Base-by-base conservation (phyloP, 2,888 invertebrate species). In the Rutpela maculata region DNA sequence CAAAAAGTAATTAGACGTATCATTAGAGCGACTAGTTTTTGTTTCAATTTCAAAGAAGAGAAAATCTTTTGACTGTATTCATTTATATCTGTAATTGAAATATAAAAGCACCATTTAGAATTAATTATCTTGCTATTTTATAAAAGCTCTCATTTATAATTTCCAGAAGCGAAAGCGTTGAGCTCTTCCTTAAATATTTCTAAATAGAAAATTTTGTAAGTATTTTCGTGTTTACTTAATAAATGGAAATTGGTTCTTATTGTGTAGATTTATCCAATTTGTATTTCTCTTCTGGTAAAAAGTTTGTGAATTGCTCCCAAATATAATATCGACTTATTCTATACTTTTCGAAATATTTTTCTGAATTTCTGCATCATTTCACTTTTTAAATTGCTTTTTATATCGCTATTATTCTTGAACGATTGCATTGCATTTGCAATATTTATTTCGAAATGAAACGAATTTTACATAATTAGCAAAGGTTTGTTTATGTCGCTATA, bases 51-150 rank as follows among this genome's bases (percentile, higher is more conserved):
- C 31, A 26, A 62, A 17, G 62, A 35, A 60, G 60, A 62, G 26
- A 62, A 62, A 62, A 62, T 26, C 62, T 62, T 62, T 35, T 62
- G 62, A 62, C 62, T 62, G 62, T 62, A 62, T 31, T 62, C 62
- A 62, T 62, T 62, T 62, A 62, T 17, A 62, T 62, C 35, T 62
- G 31, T 69, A 69, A 69, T 69, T 69, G 68, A 57, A 69, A 31
- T 69, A 69, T 69, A 69, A 69, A 56, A 26, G 56, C 68, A 69
- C 56, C 68, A 55, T 69, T 69, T 57, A 57, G 57, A 57, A 26
- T 69, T 57, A 57, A 69, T 69, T 69, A 56, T 56, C 68, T 56
- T 56, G 57, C 31, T 31, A 69, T 57, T 69, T 69, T 56, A 19
- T 35, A 55, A 50, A 69, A 35, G 62, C 62, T 12, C 26, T 62